Evolutionary conservation across 2,797 vertebrate genomes (phyloP), one percentile per base, ranked within the genome.

Genomic region (Nannoperca obscura): DNA sequence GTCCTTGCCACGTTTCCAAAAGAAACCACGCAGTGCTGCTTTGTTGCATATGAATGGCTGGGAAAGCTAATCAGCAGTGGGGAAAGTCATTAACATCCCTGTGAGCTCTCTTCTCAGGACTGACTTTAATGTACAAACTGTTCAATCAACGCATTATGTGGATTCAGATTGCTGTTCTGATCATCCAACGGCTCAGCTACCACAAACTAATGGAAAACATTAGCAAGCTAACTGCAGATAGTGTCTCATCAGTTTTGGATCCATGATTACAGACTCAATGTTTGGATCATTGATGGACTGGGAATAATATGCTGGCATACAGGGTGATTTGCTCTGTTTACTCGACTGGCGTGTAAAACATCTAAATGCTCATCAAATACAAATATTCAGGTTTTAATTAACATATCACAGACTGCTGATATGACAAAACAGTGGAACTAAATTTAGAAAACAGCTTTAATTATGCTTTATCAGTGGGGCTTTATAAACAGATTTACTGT

Each of bases 81-180:
- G 85, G 76, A 81, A 90, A 90, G 91, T 91, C 92, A 94, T 95
- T 95, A 94, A 90, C 84, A 87, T 86, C 89, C 71, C 86, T 62
- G 73, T 69, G 75, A 90, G 90, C 84, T 79, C 84, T 81, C 80
- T 68, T 82, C 82, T 91, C 89, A 81, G 75, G 82, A 62, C 83
- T 76, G 86, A 85, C 90, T 93, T 91, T 92, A 92, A 92, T 92
- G 86, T 91, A 90, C 79, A 92, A 91, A 93, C 89, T 92, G 90
- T 89, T 91, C 92, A 93, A 90, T 94, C 88, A 89, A 76, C 50
- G 74, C 81, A 88, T 92, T 92, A 89, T 85, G 88, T 76, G 85
- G 84, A 86, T 85, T 90, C 87, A 87, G 87, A 92, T 91, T 85
- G 88, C 88, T 72, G 86, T 87, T 90, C 79, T 92, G 90, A 90